phyloP scores from a whole-genome alignment of 2,113 vertebrate genomes.

The Pampusana beccarii region DNA sequence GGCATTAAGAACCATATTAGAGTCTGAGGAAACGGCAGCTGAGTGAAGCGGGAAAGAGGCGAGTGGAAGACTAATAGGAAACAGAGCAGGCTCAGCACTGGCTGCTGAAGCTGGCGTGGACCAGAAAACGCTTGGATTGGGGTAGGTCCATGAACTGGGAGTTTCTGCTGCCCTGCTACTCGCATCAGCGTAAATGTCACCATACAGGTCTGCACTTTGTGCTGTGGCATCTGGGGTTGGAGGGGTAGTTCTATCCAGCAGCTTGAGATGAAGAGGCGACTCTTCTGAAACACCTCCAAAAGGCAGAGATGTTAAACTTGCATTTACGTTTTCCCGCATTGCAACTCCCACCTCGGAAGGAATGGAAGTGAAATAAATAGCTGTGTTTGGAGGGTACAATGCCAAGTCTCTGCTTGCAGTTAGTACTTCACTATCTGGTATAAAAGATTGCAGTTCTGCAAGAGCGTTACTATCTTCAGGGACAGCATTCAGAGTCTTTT shows the following conservation, averaged over 20 bases:
- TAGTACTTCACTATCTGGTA: constrained; percentile 1
- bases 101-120: background rate
- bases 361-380: constrained; percentile 41
- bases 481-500: background rate
- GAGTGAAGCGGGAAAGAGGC: background rate
- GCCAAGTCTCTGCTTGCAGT: constrained; percentile 43
- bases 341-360: background rate
- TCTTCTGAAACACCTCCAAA: background rate
- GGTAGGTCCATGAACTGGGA: background rate
- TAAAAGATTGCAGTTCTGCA: background rate
- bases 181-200: background rate
- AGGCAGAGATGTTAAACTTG: background rate
- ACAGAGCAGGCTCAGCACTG: background rate
- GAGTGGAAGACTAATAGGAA: constrained; percentile 21
- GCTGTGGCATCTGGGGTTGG: background rate
- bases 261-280: background rate
- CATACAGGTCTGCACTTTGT: background rate
- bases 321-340: background rate
- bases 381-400: constrained; percentile 35
- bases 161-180: background rate
- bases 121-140: background rate
- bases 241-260: background rate
- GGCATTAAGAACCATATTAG: background rate
- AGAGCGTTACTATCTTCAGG: background rate
- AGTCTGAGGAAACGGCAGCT: background rate